These are phyloP conservation scores for Anarhynchus alexandrinus DNA, from an alignment of 2,113 vertebrate species.

Conservation along the genomic window DNA sequence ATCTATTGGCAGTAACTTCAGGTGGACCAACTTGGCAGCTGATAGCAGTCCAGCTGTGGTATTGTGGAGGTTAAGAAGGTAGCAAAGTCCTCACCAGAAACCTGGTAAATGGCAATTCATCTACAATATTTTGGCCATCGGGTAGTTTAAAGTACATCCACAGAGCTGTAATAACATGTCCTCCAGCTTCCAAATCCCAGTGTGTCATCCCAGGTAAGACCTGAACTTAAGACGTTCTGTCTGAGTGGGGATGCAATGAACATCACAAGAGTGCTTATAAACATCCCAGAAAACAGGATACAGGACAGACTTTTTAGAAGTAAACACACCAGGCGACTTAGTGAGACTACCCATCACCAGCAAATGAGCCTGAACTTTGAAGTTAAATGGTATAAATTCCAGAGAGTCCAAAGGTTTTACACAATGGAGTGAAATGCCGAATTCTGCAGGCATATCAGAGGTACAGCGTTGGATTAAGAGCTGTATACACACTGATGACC, in stretches of 20 bases:
- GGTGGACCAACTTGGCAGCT: neutral
- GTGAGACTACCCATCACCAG: neutral
- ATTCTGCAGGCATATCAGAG: neutral
- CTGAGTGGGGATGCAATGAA: neutral
- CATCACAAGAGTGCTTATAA: neutral
- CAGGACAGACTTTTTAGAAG: neutral
- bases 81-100: neutral
- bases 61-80: neutral
- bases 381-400: conserved; percentile 5
- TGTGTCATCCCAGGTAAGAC: neutral
- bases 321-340: neutral
- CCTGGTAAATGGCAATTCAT: neutral
- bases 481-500: neutral
- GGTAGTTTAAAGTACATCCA: neutral
- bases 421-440: neutral
- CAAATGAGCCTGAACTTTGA: conserved; percentile 4
- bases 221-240: neutral
- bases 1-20: neutral
- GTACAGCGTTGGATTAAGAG: neutral
- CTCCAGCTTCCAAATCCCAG: neutral
- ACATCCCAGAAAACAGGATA: conserved; percentile 19
- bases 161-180: neutral
- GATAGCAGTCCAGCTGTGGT: neutral
- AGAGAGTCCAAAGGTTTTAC: neutral
- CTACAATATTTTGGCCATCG: neutral